Base-by-base conservation (phyloP, 2,797 vertebrate species). In the Pterois miles region DNA sequence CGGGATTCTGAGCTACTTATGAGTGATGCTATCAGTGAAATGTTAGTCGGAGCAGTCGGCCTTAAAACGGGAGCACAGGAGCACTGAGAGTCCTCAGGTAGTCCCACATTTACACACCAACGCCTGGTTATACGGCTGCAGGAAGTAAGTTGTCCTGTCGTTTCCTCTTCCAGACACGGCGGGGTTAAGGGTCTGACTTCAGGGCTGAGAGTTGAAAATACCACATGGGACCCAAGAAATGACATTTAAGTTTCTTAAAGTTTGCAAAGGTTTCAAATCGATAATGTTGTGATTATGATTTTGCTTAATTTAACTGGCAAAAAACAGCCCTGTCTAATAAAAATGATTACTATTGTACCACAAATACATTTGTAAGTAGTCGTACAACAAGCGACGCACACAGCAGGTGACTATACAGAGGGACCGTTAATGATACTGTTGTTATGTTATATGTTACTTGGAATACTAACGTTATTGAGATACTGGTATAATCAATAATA, bases 21-120 rank as follows among this genome's bases (percentile, higher is more conserved):
- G 77, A 86, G 70, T n/a, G 82, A 87, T 84, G 80, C 56, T 83
- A 86, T 85, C 87, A 68, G 83, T 76, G 77, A 88, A 83, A 88
- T 52, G 56, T 80, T 73, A 86, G 70, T 65, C 40, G 0, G 78
- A 23, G 76, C 75, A 78, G 74, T 85, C 84, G 73, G 66, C 67
- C 81, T 33, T 80, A 76, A 87, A 83, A 82, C 74, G 80, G 84
- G 75, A 71, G 16, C 33, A 29, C 25, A 1, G 70, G 18, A 40
- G 25, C 73, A 6, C 65, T 54, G 83, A 66, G 43, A n/a, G 43
- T 78, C 36, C n/a, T n/a, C 50, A 53, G 36, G 65, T 29, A 14
- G 34, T 34, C 43, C 27, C 3, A 36, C 68, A n/a, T 34, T 57
- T 16, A 34, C 46, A 74, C 58, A 56, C 18, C 40, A 13, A 52